Percentiles rank a stretch among this genome's conserved stretches.
phyloP scores from a whole-genome alignment of 1,140 invertebrate genomes.

The Rhizoglyphus robini region DNA sequence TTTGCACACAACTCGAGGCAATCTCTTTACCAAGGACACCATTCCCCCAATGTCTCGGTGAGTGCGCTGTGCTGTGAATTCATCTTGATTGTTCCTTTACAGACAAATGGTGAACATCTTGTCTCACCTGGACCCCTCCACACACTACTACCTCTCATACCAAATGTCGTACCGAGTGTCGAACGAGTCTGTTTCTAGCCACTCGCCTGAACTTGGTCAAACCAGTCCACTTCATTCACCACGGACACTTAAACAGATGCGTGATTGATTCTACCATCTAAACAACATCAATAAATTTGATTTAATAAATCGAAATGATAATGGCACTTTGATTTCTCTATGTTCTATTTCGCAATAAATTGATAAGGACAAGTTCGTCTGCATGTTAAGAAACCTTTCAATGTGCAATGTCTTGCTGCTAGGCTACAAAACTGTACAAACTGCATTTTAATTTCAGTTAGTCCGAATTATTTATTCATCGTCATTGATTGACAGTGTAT shows the following conservation, averaged over 20 bases:
- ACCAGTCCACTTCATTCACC: not conserved
- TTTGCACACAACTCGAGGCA: constrained; percentile 81
- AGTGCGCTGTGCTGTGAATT: constrained; percentile 21
- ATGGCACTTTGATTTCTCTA: too few relatives aligned
- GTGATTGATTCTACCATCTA: not conserved
- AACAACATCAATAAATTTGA: not conserved
- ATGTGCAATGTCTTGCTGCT: too few relatives aligned
- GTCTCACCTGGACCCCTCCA: not conserved
- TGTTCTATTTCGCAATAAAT: too few relatives aligned
- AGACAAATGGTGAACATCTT: constrained; percentile 1
- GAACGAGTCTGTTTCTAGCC: not conserved
- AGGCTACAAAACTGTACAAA: too few relatives aligned
- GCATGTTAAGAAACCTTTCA: too few relatives aligned
- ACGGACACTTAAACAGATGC: not conserved
- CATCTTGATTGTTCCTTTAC: not conserved
- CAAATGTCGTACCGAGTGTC: constrained; percentile 5
- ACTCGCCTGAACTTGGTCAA: not conserved
- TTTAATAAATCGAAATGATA: not conserved
- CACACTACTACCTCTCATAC: not conserved
- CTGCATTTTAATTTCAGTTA: too few relatives aligned
- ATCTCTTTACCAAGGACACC: constrained; percentile 77
- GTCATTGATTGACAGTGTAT: too few relatives aligned
- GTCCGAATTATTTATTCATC: too few relatives aligned
- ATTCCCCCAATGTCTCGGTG: constrained; percentile 86
- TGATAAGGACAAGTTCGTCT: too few relatives aligned